phyloP scores from a whole-genome alignment of 2,797 vertebrate species.

The Eidolon dupreanum region DNA sequence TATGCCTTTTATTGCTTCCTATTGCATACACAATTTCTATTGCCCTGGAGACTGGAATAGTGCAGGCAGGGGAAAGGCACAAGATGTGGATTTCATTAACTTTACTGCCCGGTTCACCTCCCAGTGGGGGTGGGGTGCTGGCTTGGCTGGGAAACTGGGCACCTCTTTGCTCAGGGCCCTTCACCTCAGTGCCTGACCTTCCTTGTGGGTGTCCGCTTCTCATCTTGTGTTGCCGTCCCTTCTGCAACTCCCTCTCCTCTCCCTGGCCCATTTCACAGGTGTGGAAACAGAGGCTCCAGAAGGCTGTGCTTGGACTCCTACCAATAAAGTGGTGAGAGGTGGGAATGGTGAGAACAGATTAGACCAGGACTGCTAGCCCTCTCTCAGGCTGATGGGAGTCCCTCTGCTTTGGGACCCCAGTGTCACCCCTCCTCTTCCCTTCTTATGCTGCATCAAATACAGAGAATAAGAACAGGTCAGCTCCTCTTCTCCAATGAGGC shows the following conservation, averaged over 20 bases:
- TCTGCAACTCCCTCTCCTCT: not conserved
- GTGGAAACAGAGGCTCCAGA: not conserved
- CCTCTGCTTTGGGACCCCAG: no score
- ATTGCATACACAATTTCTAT: conserved; percentile 33
- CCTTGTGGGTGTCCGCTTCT: no score
- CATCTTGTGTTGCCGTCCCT: not conserved
- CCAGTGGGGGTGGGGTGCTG: not conserved
- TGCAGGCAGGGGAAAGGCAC: not conserved
- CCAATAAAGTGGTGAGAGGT: not conserved
- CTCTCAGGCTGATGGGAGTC: not conserved
- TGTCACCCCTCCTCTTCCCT: not conserved
- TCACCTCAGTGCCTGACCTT: not conserved
- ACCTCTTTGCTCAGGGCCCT: not conserved
- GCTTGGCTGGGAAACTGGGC: not conserved
- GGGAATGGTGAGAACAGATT: not conserved
- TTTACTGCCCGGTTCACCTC: conserved; percentile 20
- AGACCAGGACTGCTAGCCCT: not conserved
- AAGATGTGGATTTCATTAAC: conserved; percentile 60
- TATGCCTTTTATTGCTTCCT: conserved; percentile 59
- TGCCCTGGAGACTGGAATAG: conserved; percentile 64
- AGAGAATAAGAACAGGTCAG: not conserved
- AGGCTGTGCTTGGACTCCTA: not conserved
- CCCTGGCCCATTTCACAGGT: not conserved
- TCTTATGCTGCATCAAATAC: not conserved
- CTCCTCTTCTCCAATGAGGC: conserved; percentile 75